Conservation (phyloP, 2,797 vertebrate species). For the Gymnopithys bicolor region DNA sequence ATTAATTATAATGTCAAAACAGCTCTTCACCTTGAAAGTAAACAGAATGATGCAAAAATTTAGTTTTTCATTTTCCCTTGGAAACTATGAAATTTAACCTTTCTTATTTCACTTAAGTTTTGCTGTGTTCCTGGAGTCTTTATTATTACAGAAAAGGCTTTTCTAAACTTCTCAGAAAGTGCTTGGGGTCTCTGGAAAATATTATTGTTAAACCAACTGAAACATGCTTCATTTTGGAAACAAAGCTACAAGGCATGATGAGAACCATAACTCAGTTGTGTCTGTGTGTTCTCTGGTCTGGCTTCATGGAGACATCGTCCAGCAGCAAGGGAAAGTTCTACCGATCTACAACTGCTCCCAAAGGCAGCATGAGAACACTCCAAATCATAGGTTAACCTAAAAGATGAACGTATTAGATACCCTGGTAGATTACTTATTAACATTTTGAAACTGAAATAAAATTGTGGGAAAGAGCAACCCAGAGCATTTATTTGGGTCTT, state of each 20-base stretch:
- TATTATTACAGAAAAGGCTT: not conserved
- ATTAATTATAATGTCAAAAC: not conserved
- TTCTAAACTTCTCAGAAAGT: not conserved
- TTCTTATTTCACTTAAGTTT: not conserved
- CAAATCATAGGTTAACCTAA: not conserved
- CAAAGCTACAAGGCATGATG: not conserved
- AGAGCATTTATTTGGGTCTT: not conserved
- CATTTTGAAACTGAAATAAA: not conserved
- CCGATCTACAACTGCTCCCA: not conserved
- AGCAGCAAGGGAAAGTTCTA: not conserved
- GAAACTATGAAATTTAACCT: not conserved
- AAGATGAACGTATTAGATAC: not conserved
- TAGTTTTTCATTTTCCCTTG: not conserved
- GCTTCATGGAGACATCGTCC: not conserved
- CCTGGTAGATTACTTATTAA: not conserved
- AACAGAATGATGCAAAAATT: not conserved
- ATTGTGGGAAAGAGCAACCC: not conserved
- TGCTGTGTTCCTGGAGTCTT: not conserved
- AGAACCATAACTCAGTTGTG: not conserved
- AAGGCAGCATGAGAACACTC: not conserved
- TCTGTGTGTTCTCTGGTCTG: not conserved
- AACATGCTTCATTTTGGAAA: not conserved
- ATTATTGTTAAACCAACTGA: not conserved
- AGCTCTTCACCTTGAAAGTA: not conserved
- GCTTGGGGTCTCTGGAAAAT: not conserved